Percentiles rank a stretch among this genome's conserved stretches.
Evolutionary conservation across 2,888 invertebrate species (phyloP).

Genomic region (Ischnura elegans): DNA sequence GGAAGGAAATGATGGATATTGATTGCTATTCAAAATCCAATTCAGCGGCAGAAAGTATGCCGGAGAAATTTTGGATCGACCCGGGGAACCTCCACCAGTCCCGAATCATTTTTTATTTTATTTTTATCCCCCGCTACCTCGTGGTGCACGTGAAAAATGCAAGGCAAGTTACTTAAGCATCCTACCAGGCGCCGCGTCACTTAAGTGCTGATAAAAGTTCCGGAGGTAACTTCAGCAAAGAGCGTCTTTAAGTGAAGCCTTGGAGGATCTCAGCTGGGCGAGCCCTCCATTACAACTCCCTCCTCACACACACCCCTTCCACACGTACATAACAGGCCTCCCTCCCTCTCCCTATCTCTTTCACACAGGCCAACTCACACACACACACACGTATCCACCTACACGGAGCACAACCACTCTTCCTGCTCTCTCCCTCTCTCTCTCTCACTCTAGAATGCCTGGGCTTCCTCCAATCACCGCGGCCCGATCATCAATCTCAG

Average conservation of each 20-base stretch:
- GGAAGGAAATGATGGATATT: neutral
- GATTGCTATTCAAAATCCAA: neutral
- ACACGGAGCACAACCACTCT: slow-evolving; percentile 42
- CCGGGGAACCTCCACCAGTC: neutral
- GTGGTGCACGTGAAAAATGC: neutral
- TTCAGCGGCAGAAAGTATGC: neutral
- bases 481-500: slow-evolving; percentile 26
- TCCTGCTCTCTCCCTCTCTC: neutral
- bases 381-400: neutral
- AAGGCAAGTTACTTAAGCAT: neutral
- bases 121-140: neutral
- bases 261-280: slow-evolving; percentile 13
- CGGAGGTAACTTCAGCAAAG: neutral
- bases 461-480: slow-evolving; percentile 34
- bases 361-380: neutral
- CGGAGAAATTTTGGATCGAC: neutral
- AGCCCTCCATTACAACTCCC: slow-evolving; percentile 14
- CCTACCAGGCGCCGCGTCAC: neutral
- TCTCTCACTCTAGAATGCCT: neutral
- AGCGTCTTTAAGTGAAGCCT: slow-evolving; percentile 28
- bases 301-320: neutral
- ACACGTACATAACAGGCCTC: no score
- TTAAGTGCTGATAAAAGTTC: neutral
- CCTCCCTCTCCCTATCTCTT: slow-evolving; percentile 39
- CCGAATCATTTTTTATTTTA: no score